Evolutionary conservation across 1,140 invertebrate genomes (phyloP), one percentile per base, ranked within the genome.

Genomic region (Phortica variegata): DNA sequence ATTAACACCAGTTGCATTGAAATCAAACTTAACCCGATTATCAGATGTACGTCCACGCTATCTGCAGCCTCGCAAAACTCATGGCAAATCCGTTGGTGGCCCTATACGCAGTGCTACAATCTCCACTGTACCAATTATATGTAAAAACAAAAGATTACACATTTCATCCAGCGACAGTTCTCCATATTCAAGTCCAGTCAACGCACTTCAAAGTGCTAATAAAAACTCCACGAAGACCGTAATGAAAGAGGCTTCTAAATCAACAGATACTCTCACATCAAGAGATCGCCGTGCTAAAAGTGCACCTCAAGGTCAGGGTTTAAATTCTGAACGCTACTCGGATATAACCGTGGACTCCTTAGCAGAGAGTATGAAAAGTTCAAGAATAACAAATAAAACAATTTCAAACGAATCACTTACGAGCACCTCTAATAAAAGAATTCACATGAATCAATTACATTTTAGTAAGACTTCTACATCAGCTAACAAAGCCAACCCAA

Each of bases 131-230:
- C 60, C 70, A 10, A 51, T 56, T 15, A 65, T 26, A 52, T 47
- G 61, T 10, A 63, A 57, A 26, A 58, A 61, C n/a, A 69, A 70
- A 40, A 63, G 61, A 31, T 60, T 72, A 41, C 68, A 72, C 42
- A 65, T 71, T 40, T 76, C 74, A 12, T 76, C 74, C 43, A 76
- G 73, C 52, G 74, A 73, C 31, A 76, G 71, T 52, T 76, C 85
- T 0, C 84, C 85, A 37, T 85, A 83, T 37, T 85, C 84, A 1
- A 86, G 84, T 65, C 85, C 85, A 9, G 84, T 84, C 5, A 52
- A 55, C 1, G 79, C 83, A 58, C 81, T 81, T 72, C 42, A 58
- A 10, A 73, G 65, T 45, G 62, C 54, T 32, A 50, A 43, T 29
- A n/a, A n/a, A n/a, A n/a, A n/a, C n/a, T n/a, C n/a, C n/a, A n/a